Conservation (phyloP, 2,888 invertebrate genomes). For the Rhodophaea formosa region DNA sequence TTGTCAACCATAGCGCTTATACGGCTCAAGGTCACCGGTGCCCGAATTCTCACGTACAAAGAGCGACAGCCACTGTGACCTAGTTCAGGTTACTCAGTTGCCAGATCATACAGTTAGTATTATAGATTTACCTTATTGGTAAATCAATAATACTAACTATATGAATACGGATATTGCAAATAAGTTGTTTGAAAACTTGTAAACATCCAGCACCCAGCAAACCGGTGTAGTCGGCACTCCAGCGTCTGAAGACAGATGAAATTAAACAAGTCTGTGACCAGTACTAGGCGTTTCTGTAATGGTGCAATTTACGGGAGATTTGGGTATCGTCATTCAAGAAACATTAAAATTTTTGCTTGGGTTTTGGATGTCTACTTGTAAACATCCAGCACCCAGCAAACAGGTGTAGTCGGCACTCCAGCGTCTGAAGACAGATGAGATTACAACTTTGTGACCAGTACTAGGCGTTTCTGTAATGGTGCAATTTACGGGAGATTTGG, state of each 20-base stretch:
- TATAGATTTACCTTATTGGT: no score
- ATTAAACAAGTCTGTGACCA: constrained; percentile 46
- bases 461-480: constrained; percentile 23
- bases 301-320: constrained; percentile 25
- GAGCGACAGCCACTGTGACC: no score
- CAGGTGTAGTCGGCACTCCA: constrained; percentile 30
- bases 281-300: constrained; percentile 25
- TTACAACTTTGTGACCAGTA: constrained; percentile 42
- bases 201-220: constrained; percentile 24
- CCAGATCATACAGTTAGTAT: no score
- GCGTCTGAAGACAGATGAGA: constrained; percentile 40
- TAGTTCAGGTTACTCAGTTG: no score
- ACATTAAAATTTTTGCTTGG: no score
- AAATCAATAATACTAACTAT: no score
- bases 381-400: constrained; percentile 25
- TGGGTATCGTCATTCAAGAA: no score
- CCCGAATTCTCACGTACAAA: no score
- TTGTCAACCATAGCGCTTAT: no score
- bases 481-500: constrained; percentile 24
- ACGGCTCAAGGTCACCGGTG: no score
- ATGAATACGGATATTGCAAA: no score
- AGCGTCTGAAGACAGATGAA: constrained; percentile 39
- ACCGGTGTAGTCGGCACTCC: constrained; percentile 29
- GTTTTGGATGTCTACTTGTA: no score
- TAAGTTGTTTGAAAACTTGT: constrained; percentile 23